These are phyloP conservation scores for Seriola aureovittata DNA, from an alignment of 2,113 vertebrate species.

Conservation along the genomic window DNA sequence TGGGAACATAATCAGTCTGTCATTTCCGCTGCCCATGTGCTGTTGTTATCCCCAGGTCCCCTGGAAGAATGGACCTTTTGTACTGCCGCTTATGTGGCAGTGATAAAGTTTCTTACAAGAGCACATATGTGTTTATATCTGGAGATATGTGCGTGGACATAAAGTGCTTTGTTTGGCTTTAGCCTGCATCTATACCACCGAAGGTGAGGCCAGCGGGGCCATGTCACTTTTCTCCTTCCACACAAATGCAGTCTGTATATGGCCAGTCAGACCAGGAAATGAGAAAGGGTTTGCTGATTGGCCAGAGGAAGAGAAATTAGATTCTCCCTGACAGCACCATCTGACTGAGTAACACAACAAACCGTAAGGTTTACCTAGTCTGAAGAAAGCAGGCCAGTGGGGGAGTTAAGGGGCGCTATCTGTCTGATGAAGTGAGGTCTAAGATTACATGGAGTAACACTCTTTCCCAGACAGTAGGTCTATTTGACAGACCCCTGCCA, in stretches of 20 bases:
- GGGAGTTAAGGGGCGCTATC: constrained; percentile 51
- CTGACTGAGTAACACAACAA: constrained; percentile 60
- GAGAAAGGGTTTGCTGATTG: constrained; percentile 75
- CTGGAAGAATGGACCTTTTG: constrained; percentile 95
- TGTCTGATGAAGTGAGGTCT: constrained; percentile 81
- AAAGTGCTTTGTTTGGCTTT: constrained; percentile 90
- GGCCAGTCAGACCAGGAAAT: constrained; percentile 73
- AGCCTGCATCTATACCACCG: constrained; percentile 84
- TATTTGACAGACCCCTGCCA: constrained; percentile 67
- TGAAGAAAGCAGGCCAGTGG: constrained; percentile 39
- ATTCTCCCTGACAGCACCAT: constrained; percentile 61
- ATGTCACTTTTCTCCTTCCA: constrained; percentile 44
- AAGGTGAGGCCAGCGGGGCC: constrained; percentile 71
- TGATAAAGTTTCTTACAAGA: constrained; percentile 94
- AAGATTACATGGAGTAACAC: constrained; percentile 72
- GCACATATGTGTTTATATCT: constrained; percentile 94
- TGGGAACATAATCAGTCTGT: constrained; percentile 96
- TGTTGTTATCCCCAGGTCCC: constrained; percentile 88
- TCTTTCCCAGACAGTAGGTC: constrained; percentile 49
- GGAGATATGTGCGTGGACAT: constrained; percentile 90
- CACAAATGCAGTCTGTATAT: constrained; percentile 73
- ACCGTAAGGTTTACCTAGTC: constrained; percentile 40
- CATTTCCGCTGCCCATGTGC: constrained; percentile 94
- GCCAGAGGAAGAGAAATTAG: constrained; percentile 59
- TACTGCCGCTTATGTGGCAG: constrained; percentile 88